Evolutionary conservation across 2,113 vertebrate genomes (phyloP), one percentile per base, ranked within the genome.

Genomic region (Microtus pennsylvanicus): DNA sequence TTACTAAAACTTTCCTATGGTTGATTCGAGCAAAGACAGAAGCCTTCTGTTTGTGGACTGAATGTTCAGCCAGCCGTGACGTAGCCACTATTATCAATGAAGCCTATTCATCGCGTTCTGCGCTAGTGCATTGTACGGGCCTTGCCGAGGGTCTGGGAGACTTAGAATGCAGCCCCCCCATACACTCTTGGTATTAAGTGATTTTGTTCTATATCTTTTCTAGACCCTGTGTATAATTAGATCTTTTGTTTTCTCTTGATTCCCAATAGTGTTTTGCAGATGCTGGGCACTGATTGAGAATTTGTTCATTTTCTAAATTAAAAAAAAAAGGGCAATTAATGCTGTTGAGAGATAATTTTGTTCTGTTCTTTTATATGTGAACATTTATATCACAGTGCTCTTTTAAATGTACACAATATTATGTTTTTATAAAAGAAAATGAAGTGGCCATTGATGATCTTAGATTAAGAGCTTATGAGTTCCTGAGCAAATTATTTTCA

Each of bases 31-130:
- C 0, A 83, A 98, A 97, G 82, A 99, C 98, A 99, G 98, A 98
- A 97, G 95, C 72, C 96, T 98, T 98, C 95, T 99, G 98, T 99
- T 98, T 90, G 2, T 16, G 33, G 95, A 96, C 86, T 97, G 98
- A 98, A 98, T 98, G 98, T 98, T 98, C 98, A 98, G 98, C 98
- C 98, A 98, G 97, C 97, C 97, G 77, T 98, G 99, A 98, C 94
- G 85, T 95, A 93, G 97, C 94, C 3, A 35, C 65, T 95, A 11
- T 97, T 96, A 97, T 99, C 98, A 99, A 98, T 98, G 98, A 90
- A 47, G 97, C 98, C 98, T 98, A 98, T 98, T 99, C 98, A 99
- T 94, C 91, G 89, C 85, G 94, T 75, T 90, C 87, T 85, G 58
- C 90, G 97, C 93, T n/a, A 78, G 94, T 77, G 90, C 26, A 10